Evolutionary conservation across 2,888 invertebrate genomes (phyloP), one percentile per base, ranked within the genome.

Genomic region (Dicyrtoma fusca): DNA sequence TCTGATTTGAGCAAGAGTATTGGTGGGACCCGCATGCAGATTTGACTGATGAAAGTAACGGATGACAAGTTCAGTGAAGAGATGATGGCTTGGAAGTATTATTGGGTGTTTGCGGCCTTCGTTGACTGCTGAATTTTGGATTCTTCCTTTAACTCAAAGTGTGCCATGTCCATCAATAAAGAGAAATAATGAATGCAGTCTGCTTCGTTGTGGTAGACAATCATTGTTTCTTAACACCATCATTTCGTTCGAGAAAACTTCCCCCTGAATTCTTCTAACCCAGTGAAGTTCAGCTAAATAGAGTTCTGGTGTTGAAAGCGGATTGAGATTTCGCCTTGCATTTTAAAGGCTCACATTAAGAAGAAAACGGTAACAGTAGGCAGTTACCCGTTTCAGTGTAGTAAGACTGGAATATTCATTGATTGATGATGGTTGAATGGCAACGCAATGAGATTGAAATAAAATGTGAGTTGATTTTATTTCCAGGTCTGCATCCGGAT

Each of bases 1-100:
- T 42, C 75, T 66, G 5, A 81, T 11, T 5, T 62, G n/a, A 6
- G 77, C 59, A 21, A 81, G 70, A 11, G 80, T 59, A 11, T 77
- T 65, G 49, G 77, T 71, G 4, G 69, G 69, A 1, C 81, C 82
- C n/a, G 72, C 72, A 71, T 82, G 82, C 6, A 77, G 57, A 13
- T 65, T 21, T 6, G 51, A 55, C 2, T 65, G 1, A 71, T 82
- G 82, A 34, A 19, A 26, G 23, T 75, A 17, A 1, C 21, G 11
- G 0, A 77, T 53, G 0, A 78, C 21, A 4, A 77, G 26, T 2
- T 55, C 57, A 0, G 77, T 74, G 1, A 78, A 25, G 0, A 55
- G 51, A 61, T 64, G 53, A 6, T 59, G 26, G 6, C 21, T 47
- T 0, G 72, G 74, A 1, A 75, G 42, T 1, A 76, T 6, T 14